These are phyloP conservation scores for Patella pellucida DNA, from an alignment of 2,888 invertebrate species.

Conservation along the genomic window DNA sequence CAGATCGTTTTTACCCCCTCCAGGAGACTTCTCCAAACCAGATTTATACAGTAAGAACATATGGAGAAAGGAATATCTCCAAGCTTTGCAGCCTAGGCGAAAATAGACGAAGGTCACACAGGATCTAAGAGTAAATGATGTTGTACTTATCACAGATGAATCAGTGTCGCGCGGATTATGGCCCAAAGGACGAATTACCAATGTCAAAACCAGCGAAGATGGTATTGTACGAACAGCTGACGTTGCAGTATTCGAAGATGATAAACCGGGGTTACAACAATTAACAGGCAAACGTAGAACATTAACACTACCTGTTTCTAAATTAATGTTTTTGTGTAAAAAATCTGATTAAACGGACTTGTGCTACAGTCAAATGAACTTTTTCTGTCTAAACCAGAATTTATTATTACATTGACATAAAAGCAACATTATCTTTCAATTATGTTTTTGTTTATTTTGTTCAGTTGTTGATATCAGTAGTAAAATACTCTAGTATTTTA, in stretches of 20 bases:
- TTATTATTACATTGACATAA: no score
- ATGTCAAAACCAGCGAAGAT: conserved; percentile 6
- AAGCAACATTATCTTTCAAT: no score
- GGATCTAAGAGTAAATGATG: conserved; percentile 15
- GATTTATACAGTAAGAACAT: conserved; percentile 17
- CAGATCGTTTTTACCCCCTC: no score
- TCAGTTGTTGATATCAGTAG: background rate
- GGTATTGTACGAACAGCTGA: conserved; percentile 16
- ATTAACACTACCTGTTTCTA: no score
- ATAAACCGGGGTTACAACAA: background rate
- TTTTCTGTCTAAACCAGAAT: no score
- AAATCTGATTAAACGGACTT: no score
- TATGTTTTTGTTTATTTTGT: no score
- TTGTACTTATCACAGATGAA: conserved; percentile 14
- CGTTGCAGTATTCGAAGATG: background rate
- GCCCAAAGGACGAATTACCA: conserved; percentile 10
- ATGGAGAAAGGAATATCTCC: conserved; percentile 26
- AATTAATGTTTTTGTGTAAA: no score
- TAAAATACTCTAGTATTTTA: background rate
- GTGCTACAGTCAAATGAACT: no score
- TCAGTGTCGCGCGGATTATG: background rate
- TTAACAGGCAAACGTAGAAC: no score
- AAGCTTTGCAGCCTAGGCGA: conserved; percentile 17
- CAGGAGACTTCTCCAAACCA: conserved; percentile 8
- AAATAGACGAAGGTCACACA: conserved; percentile 22